Evolutionary conservation across 2,113 vertebrate species (phyloP).

Genomic region (Rhea pennata): DNA sequence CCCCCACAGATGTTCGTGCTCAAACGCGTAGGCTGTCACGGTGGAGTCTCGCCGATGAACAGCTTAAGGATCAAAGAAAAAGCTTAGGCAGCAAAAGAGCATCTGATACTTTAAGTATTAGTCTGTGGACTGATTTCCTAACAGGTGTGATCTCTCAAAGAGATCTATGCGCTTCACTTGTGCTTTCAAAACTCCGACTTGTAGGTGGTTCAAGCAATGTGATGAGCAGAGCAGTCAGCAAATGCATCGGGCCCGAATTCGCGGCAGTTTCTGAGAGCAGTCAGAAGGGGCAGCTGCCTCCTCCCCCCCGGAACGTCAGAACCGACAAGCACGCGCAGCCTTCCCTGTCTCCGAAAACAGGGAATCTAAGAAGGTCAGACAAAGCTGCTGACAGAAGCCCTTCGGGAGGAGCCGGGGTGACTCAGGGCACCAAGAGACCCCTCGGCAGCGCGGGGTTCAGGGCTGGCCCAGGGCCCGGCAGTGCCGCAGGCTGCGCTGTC

Average conservation of each 20-base stretch:
- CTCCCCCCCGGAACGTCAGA: background rate
- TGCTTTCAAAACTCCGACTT: background rate
- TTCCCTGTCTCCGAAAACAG: background rate
- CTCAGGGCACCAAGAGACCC: too few relatives aligned
- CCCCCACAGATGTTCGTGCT: background rate
- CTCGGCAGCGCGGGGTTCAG: too few relatives aligned
- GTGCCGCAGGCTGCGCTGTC: too few relatives aligned
- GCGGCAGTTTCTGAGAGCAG: background rate
- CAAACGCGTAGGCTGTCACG: too few relatives aligned
- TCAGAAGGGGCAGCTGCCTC: background rate
- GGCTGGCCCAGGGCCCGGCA: too few relatives aligned
- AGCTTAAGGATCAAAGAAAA: too few relatives aligned
- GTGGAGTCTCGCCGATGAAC: background rate
- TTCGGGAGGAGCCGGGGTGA: too few relatives aligned
- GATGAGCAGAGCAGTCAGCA: background rate
- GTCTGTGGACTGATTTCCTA: background rate
- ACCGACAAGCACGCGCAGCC: too few relatives aligned
- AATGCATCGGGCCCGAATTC: background rate
- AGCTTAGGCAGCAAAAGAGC: too few relatives aligned
- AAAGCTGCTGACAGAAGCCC: background rate
- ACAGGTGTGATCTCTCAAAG: background rate
- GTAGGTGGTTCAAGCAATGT: background rate
- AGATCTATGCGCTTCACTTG: background rate
- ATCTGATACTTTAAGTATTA: background rate
- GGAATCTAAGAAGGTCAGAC: background rate